phyloP scores from a whole-genome alignment of 2,888 invertebrate species.

The Heteropelma amictum region DNA sequence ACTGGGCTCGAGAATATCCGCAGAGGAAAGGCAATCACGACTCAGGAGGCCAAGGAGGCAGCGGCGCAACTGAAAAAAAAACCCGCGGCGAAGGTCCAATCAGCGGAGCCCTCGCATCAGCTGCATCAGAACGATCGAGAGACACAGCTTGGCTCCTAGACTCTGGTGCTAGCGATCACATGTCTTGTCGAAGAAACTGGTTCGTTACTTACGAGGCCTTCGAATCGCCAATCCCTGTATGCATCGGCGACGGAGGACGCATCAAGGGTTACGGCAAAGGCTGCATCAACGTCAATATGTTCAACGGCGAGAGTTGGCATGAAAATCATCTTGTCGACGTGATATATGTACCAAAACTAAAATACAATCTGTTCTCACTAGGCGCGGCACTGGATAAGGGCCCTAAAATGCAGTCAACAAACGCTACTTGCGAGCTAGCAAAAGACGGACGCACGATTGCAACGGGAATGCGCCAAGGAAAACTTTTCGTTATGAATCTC shows the following conservation, averaged over 20 bases:
- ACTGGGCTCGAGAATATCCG: constrained; percentile 39
- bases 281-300: constrained; percentile 51
- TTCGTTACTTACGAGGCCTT: constrained; percentile 36
- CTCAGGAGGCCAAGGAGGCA: background rate
- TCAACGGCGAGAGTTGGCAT: constrained; percentile 49
- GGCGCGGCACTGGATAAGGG: constrained; percentile 49
- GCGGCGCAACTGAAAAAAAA: constrained; percentile 4
- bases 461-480: constrained; percentile 30
- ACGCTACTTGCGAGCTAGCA: constrained; percentile 18
- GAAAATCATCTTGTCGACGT: constrained; percentile 49
- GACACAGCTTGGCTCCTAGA: constrained; percentile 32
- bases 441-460: constrained; percentile 30
- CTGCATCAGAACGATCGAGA: background rate
- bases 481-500: constrained; percentile 51
- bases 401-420: constrained; percentile 18
- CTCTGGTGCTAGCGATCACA: constrained; percentile 47
- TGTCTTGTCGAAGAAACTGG: constrained; percentile 43
- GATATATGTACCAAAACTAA: constrained; percentile 44
- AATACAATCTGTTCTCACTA: constrained; percentile 46
- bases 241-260: constrained; percentile 47
- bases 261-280: constrained; percentile 48
- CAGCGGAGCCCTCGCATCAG: constrained; percentile 23
- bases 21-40: constrained; percentile 11
- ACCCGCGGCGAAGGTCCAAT: constrained; percentile 30
- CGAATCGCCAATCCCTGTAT: background rate